Evolutionary conservation across 1,140 invertebrate genomes (phyloP), one percentile per base, ranked within the genome.

Genomic region (Tetramorium parvispinum): DNA sequence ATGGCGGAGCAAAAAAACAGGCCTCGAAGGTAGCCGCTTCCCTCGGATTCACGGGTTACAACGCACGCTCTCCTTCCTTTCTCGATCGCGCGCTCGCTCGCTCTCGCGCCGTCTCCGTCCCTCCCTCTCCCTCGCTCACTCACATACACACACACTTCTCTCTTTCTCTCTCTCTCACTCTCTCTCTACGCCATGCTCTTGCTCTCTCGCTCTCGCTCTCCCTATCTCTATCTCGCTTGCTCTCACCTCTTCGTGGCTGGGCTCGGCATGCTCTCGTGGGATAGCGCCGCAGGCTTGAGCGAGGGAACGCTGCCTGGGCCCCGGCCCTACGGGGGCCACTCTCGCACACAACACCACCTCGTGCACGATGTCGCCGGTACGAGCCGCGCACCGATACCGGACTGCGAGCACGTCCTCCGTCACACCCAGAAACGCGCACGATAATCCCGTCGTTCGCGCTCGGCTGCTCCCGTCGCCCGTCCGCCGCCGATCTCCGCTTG

Each of bases 1-100:
- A 92, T 92, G 91, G 91, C 91, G 91, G 91, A 92, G 86, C 89
- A 91, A 90, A 90, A 92, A 92, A 91, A 89, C 89, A 90, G 85
- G 78, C 79, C 85, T 88, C 83, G 66, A 86, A 85, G 78, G 53
- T 76, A 83, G 79, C 75, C 81, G 86, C 88, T 90, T 90, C 89
- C 81, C 90, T 91, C 77, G 65, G 89, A 87, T 83, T 83, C 63
- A 82, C 76, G 76, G 77, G 51, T 78, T 78, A 79, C 59, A 86
- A 68, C 63, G 76, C 53, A 59, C 53, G 55, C 49, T 78, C 78
- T 83, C 79, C 68, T 78, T 85, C 55, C 65, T 86, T 82, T 70
- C 59, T 66, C n/a, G 46, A 53, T 76, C 76, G 24, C 27, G 66
- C 75, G 18, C 57, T 59, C 63, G 3, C 37, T 37, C 61, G 16